Evolutionary conservation across 2,888 invertebrate species (phyloP).

Genomic region (Terebella lapidaria): DNA sequence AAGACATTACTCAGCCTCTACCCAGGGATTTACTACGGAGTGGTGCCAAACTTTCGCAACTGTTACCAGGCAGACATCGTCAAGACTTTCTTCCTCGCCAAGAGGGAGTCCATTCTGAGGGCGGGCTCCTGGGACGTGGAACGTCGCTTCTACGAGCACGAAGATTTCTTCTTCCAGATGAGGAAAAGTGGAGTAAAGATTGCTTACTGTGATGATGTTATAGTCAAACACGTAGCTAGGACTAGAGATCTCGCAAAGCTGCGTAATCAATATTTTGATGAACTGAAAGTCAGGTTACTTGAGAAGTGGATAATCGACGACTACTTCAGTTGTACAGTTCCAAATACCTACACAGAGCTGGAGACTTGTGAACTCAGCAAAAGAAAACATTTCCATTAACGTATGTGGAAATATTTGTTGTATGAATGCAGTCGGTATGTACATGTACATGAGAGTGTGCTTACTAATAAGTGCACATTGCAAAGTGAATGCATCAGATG

Average conservation of each 20-base stretch:
- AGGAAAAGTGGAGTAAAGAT: conserved; percentile 4
- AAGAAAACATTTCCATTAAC: background rate
- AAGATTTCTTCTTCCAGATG: conserved; percentile 12
- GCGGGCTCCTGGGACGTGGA: conserved; percentile 9
- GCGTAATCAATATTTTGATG: background rate
- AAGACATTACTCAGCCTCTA: conserved; percentile 1
- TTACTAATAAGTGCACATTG: too few relatives aligned
- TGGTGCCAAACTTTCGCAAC: conserved; percentile 1
- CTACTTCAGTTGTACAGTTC: background rate
- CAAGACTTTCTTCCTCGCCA: conserved; percentile 11
- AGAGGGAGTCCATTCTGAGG: conserved; percentile 2
- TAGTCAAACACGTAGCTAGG: conserved; percentile 1
- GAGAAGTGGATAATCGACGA: background rate
- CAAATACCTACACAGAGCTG: background rate
- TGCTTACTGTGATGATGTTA: conserved; percentile 5
- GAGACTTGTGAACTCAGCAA: background rate
- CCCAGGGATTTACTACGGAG: conserved; percentile 8
- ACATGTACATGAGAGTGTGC: too few relatives aligned
- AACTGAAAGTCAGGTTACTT: background rate
- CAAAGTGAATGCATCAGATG: too few relatives aligned
- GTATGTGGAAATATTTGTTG: background rate
- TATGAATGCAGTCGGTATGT: background rate
- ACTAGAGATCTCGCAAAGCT: background rate
- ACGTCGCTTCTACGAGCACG: conserved; percentile 12
- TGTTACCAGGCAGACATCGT: conserved; percentile 9